Evolutionary conservation across 2,888 invertebrate genomes (phyloP), one percentile per base, ranked within the genome.

Genomic region (Stenolophus ochropezus): DNA sequence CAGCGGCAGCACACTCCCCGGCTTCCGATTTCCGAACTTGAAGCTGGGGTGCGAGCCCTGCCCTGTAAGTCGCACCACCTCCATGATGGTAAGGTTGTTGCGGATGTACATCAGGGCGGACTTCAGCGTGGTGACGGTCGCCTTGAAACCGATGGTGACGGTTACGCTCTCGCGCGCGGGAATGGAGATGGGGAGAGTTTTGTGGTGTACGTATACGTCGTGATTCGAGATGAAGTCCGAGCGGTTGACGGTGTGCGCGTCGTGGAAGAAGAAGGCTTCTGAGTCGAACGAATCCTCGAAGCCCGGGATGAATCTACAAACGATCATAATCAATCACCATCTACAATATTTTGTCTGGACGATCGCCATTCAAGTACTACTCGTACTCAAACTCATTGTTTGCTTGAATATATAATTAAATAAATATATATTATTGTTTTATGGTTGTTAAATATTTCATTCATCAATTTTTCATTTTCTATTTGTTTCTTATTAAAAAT

Each of bases 21-120:
- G 95, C 81, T 93, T 94, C n/a, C 95, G 93, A 86, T 96, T 97
- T 20, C 94, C 97, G 86, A 98, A 94, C 86, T 95, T 95, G 88
- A 99, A 94, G 88, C 95, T 94, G 1, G 98, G 97, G 84, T 93
- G 90, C 0, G 96, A 97, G 14, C 98, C 97, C 86, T 94, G 94
- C 0, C 97, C 98, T 81, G 93, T 93, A 83, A 99, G 89, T 86
- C 94, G 93, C 23, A 98, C 91, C 1, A 94, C 94, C 89, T 99
- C 98, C 86, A 98, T 89, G 47, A 97, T 93, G 0, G 98, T 99
- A 86, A 99, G 90, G 89, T 99, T 99, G 89, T 98, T 99, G 85
- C 98, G 94, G 88, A 93, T 87, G 84, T 92, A 91, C 8, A 93
- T 87, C 82, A 91, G 88, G 0, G 92, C 90, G 53, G 91, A 89